A percentile compares a stretch with the other conserved stretches of the same genome.
phyloP scores from a whole-genome alignment of 2,888 invertebrate genomes.

The Drosophila prolongata region DNA sequence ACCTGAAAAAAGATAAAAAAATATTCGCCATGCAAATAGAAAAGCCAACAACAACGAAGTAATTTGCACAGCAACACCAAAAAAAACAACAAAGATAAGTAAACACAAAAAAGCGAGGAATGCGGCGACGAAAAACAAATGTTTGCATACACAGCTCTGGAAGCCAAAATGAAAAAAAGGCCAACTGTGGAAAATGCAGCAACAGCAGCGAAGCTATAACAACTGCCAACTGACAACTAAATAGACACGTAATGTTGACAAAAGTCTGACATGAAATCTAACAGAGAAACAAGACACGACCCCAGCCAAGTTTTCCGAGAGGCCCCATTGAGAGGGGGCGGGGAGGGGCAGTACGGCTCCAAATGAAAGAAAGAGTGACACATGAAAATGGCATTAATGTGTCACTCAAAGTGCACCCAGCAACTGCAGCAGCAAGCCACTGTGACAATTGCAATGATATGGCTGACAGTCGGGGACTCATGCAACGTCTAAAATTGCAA shows the following conservation, averaged over 20 bases:
- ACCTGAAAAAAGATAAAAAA: conserved; percentile 17
- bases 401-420: conserved; percentile 78
- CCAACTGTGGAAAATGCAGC: conserved; percentile 40
- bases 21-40: conserved; percentile 43
- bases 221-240: conserved; percentile 78
- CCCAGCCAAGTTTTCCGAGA: conserved; percentile 52
- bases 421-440: conserved; percentile 54
- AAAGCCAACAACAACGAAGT: conserved; percentile 32
- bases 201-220: conserved; percentile 46
- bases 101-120: conserved; percentile 42
- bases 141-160: conserved; percentile 39
- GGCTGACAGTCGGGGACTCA: conserved; percentile 67
- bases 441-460: conserved; percentile 76
- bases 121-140: conserved; percentile 40
- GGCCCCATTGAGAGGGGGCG: conserved; percentile 14
- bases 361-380: conserved; percentile 82
- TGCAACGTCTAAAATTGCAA: conserved; percentile 71
- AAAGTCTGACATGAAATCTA: conserved; percentile 80
- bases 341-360: conserved; percentile 42
- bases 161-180: conserved; percentile 29
- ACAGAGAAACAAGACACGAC: conserved; percentile 56
- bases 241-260: conserved; percentile 81
- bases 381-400: conserved; percentile 82
- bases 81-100: conserved; percentile 20
- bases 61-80: conserved; percentile 43